These are phyloP conservation scores for Diadophis punctatus DNA, from an alignment of 2,113 vertebrate species.

Conservation along the genomic window DNA sequence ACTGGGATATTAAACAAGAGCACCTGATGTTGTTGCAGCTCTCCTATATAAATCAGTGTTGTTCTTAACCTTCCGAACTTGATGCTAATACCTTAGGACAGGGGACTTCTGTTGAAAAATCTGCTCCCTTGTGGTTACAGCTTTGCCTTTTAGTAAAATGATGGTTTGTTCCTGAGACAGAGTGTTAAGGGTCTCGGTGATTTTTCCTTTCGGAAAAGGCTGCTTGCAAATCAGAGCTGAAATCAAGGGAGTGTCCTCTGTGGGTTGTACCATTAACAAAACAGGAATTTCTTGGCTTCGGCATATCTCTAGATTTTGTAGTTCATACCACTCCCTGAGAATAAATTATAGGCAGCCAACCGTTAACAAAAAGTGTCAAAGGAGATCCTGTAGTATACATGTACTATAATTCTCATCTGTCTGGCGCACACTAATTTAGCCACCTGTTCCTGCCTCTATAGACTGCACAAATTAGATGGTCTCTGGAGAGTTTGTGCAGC, in stretches of 20 bases:
- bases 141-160: conserved; percentile 10
- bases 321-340: background rate
- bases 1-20: background rate
- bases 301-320: conserved; percentile 27
- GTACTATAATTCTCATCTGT: conserved; percentile 58
- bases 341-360: conserved; percentile 22
- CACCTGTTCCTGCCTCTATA: conserved; percentile 73
- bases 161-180: conserved; percentile 4
- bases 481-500: conserved; percentile 65
- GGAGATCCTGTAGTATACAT: background rate
- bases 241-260: background rate
- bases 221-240: accelerated
- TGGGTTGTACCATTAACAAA: background rate
- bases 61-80: background rate
- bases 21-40: background rate
- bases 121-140: background rate
- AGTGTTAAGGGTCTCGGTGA: background rate
- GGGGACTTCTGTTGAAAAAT: background rate
- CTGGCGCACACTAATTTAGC: conserved; percentile 68
- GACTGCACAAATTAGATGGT: conserved; percentile 72
- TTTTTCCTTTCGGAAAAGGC: background rate
- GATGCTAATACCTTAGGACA: background rate
- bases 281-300: background rate
- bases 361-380: background rate
- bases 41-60: background rate